Evolutionary conservation across 2,888 invertebrate genomes (phyloP).

Genomic region (Acleris cristana): DNA sequence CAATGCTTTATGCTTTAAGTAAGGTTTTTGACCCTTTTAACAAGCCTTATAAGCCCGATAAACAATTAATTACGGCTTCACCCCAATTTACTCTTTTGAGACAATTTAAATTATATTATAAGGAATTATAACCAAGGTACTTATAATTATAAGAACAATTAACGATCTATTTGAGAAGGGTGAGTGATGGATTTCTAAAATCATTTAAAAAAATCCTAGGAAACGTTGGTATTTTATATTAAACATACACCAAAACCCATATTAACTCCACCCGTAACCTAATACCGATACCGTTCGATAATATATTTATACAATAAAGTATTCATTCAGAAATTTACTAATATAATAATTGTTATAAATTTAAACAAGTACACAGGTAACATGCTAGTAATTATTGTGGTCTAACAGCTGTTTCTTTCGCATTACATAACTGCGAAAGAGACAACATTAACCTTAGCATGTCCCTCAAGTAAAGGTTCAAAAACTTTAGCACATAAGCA

Average conservation of each 20-base stretch:
- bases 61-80: neutral
- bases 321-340: conserved; percentile 12
- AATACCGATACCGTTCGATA: conserved; percentile 15
- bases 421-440: neutral
- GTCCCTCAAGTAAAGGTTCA: conserved; percentile 49
- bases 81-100: conserved; percentile 11
- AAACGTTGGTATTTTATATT: conserved; percentile 9
- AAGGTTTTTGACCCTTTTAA: too few species aligned
- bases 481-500: conserved; percentile 73
- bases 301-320: conserved; percentile 13
- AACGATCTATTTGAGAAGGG: conserved; percentile 28
- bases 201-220: conserved; percentile 25
- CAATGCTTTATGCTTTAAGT: too few species aligned
- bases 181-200: conserved; percentile 24
- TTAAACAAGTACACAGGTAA: conserved; percentile 11
- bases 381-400: conserved; percentile 8
- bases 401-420: neutral
- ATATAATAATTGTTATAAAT: conserved; percentile 15
- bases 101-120: conserved; percentile 11
- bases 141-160: conserved; percentile 11
- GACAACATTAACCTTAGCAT: conserved; percentile 3
- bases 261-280: conserved; percentile 12
- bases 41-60: neutral
- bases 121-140: conserved; percentile 5
- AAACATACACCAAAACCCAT: conserved; percentile 5